phyloP scores from a whole-genome alignment of 2,113 vertebrate genomes.

The Acanthochromis polyacanthus region DNA sequence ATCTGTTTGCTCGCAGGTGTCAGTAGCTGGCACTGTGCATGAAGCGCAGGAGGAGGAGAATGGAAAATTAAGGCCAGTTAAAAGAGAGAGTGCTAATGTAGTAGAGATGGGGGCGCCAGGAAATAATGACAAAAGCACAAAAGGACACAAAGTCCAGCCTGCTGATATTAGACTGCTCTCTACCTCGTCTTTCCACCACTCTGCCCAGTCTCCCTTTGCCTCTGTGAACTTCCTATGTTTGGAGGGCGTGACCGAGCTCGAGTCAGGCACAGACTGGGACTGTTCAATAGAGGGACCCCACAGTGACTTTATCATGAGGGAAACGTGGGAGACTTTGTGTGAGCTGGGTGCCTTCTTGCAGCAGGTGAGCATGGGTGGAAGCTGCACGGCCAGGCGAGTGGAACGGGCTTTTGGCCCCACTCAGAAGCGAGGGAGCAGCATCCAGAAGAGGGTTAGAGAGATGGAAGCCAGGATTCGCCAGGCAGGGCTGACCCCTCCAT shows the following conservation, averaged over 20 bases:
- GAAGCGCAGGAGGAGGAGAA: conserved; percentile 41
- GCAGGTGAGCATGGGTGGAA: conserved; percentile 69
- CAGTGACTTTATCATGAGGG: conserved; percentile 73
- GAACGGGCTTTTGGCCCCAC: conserved; percentile 47
- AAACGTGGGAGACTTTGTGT: conserved; percentile 77
- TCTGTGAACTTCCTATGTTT: conserved; percentile 80
- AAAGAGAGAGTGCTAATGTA: conserved; percentile 14
- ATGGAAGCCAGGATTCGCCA: conserved; percentile 90
- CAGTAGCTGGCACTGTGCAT: conserved; percentile 23
- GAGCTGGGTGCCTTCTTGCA: conserved; percentile 84
- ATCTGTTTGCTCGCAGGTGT: conserved; percentile 22
- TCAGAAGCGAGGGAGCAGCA: conserved; percentile 51
- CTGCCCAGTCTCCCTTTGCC: conserved; percentile 62
- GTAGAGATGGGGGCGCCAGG: conserved; percentile 1
- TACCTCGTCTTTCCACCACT: conserved; percentile 49
- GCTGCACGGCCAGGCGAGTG: conserved; percentile 22
- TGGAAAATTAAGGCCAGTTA: conserved; percentile 20
- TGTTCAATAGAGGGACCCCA: conserved; percentile 56
- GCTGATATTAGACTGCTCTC: conserved; percentile 61
- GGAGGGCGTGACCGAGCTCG: conserved; percentile 88
- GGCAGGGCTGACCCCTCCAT: conserved; percentile 89
- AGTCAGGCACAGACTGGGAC: conserved; percentile 85
- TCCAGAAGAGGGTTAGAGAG: conserved; percentile 85
- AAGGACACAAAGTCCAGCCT: conserved; percentile 61
- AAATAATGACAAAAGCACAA: conserved; percentile 50